A percentile compares a stretch with the other conserved stretches of the same genome.
phyloP scores from a whole-genome alignment of 2,113 vertebrate genomes.

The Pterocles gutturalis region DNA sequence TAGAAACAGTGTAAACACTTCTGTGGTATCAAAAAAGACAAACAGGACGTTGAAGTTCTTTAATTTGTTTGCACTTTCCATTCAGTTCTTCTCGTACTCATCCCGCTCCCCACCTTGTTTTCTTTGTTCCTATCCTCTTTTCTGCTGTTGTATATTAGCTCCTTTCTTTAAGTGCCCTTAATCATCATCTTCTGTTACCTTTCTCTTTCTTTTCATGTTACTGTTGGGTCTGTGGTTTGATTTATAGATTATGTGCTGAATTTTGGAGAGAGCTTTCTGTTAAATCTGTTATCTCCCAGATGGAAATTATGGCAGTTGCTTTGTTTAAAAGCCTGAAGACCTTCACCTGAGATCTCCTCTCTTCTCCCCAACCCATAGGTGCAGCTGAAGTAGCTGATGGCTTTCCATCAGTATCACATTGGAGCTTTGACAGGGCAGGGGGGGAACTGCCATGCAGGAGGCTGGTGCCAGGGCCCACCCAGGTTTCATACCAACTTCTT shows the following conservation, averaged over 20 bases:
- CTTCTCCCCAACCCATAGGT: not conserved
- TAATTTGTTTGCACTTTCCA: not conserved
- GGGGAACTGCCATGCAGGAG: fast-evolving
- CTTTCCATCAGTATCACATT: not conserved
- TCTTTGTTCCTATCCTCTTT: not conserved
- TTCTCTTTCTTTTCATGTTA: not conserved
- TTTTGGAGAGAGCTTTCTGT: not conserved
- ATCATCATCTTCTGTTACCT: not conserved
- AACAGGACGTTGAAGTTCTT: not conserved
- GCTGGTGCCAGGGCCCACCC: not conserved
- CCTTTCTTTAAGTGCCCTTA: not conserved
- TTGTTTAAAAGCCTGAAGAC: not conserved
- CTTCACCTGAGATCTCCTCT: slow-evolving; percentile 9
- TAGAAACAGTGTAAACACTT: not conserved
- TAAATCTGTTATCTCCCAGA: not conserved
- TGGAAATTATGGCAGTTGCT: not conserved
- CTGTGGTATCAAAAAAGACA: not conserved
- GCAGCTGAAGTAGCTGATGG: not conserved
- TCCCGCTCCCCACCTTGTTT: not conserved
- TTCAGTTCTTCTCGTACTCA: not conserved
- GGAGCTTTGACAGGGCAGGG: not conserved
- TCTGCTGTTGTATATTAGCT: not conserved
- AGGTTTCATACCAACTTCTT: not conserved
- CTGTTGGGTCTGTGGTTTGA: not conserved
- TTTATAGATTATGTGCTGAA: not conserved